Evolutionary conservation across 1,140 invertebrate species (phyloP), one percentile per base, ranked within the genome.

Genomic region (Cherax destructor): DNA sequence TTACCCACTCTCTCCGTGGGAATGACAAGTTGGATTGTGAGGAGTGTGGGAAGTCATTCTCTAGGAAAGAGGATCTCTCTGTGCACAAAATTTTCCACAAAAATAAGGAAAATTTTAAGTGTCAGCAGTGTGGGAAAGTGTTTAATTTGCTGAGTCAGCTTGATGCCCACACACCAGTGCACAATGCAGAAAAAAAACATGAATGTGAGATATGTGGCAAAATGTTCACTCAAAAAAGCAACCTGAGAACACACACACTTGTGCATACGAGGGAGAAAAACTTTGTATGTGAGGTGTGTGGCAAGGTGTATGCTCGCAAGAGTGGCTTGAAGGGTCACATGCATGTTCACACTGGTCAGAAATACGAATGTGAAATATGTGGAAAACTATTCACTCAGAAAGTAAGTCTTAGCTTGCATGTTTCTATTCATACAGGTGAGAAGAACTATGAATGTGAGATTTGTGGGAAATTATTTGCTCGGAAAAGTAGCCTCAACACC

Each of bases 161-260:
- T 56, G 9, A 9, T 56, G 13, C 9, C 13, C 52, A 56, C 13
- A 56, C 13, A 1, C 6, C 52, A 10, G 52, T 56, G 13, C 52
- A 56, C 13, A 10, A 9, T 10, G 52, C 65, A 18, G 21, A 69
- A 18, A 69, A 69, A 21, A 69, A 69, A n/a, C 6, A 21, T 5
- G 69, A 74, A 11, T 83, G 81, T 18, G 59, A 83, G 5, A 24
- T 65, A 65, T 83, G 81, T 69, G 81, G 81, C 30, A 83, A 83
- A 47, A 3, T 61, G 21, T 83, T 83, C 30, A 69, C 61, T 52
- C 59, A 69, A 18, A 83, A 83, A 56, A 69, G 81, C 10, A 83
- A 83, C 61, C 81, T 83, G 9, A 83, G 13, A 9, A 61, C 24
- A 18, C 81, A 83, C 41, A 69, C 11, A 10, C 24, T 65, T 21